Percentiles rank a stretch among this genome's conserved stretches.
Conservation (phyloP, 2,797 vertebrate species). For the Phyllotis vaccarum region DNA sequence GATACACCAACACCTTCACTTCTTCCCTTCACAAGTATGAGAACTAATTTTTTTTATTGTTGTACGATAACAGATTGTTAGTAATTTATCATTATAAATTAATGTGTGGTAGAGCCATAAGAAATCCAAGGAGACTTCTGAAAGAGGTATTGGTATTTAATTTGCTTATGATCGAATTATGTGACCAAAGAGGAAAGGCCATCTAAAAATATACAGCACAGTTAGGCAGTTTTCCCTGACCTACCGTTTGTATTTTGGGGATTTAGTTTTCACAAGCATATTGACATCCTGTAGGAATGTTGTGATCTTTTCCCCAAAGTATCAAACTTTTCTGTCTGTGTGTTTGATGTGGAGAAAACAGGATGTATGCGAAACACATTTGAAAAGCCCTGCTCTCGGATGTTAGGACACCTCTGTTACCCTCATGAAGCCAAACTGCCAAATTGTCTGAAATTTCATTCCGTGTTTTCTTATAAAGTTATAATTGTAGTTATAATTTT, state of each 20-base stretch:
- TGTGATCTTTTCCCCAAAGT: not conserved
- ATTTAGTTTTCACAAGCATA: not conserved
- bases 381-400: not conserved
- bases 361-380: rapidly evolving
- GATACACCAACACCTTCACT: not conserved
- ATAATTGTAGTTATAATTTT: not conserved
- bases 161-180: not conserved
- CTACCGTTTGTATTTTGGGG: not conserved
- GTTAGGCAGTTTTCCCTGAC: not conserved
- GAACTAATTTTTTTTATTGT: not conserved
- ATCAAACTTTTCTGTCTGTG: not conserved
- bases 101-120: not conserved
- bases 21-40: not conserved
- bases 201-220: not conserved
- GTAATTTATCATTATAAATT: not conserved
- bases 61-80: not conserved
- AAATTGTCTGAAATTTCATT: not conserved
- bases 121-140: conserved; percentile 4
- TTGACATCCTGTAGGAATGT: not conserved
- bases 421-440: not conserved
- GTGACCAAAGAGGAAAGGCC: not conserved
- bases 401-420: not conserved
- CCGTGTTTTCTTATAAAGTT: not conserved
- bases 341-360: not conserved
- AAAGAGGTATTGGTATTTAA: not conserved